Conservation (phyloP, 2,797 vertebrate species). For the Premnoplex brunnescens region DNA sequence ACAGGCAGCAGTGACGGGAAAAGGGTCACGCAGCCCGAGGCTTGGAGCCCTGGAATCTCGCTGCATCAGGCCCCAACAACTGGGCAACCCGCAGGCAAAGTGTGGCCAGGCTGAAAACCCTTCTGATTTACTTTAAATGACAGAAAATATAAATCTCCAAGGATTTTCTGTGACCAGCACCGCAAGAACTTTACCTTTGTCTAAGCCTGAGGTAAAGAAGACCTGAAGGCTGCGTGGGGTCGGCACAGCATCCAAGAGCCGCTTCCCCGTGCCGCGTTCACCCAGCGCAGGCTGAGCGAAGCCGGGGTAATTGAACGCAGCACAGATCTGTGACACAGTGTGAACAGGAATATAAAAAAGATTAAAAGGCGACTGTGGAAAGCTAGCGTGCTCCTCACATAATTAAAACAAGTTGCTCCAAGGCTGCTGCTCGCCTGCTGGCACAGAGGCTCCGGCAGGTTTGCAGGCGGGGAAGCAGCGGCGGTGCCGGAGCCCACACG, state of each 20-base stretch:
- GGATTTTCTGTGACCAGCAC: not conserved
- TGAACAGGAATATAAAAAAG: conserved; percentile 53
- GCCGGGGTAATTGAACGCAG: not conserved
- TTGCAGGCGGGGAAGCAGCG: not conserved
- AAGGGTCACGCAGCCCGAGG: fast-evolving
- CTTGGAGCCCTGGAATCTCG: not conserved
- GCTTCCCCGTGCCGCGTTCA: not conserved
- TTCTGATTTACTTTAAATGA: not conserved
- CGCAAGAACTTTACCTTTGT: not conserved
- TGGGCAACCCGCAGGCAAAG: not conserved
- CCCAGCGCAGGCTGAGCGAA: not conserved
- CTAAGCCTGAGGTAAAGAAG: not conserved
- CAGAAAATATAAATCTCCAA: not conserved
- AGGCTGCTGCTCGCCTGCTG: conserved; percentile 19
- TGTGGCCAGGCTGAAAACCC: not conserved
- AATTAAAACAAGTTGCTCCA: conserved; percentile 50
- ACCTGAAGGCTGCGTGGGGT: not conserved
- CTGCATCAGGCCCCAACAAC: not conserved
- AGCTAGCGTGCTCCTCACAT: conserved; percentile 55
- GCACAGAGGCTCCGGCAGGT: not conserved
- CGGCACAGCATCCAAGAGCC: not conserved
- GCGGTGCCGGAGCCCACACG: not conserved
- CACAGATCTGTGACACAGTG: conserved; percentile 15
- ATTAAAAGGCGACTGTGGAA: conserved; percentile 46
- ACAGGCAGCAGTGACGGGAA: not conserved